These are phyloP conservation scores for Sinopyrophorus schimmeli DNA, from an alignment of 2,888 invertebrate species.

Conservation along the genomic window DNA sequence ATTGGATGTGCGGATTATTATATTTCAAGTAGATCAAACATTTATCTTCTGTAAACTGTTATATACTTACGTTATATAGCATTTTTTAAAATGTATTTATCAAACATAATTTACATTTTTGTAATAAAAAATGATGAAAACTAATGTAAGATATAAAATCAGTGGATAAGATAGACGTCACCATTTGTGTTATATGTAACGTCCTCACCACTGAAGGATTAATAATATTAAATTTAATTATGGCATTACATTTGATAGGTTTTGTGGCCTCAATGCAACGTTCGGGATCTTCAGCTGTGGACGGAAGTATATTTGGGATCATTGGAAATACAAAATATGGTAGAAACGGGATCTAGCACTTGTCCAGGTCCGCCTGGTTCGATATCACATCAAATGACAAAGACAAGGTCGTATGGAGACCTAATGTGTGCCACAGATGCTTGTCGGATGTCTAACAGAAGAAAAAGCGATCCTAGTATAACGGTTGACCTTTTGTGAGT, in stretches of 20 bases:
- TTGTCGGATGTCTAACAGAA: conserved; percentile 61
- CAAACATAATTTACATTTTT: too few species aligned
- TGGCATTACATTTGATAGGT: conserved; percentile 59
- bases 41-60: too few species aligned
- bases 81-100: too few species aligned
- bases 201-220: too few species aligned
- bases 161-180: too few species aligned
- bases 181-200: too few species aligned
- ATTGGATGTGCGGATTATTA: too few species aligned
- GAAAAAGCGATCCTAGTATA: conserved; percentile 85
- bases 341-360: conserved; percentile 45
- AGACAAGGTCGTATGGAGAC: conserved; percentile 86
- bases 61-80: too few species aligned
- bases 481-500: conserved; percentile 71
- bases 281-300: conserved; percentile 84
- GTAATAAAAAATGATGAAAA: too few species aligned
- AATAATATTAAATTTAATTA: neutral
- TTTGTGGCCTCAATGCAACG: conserved; percentile 83
- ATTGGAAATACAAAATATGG: conserved; percentile 46
- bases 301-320: conserved; percentile 78
- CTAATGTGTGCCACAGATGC: conserved; percentile 69
- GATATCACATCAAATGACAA: conserved; percentile 62
- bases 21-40: too few species aligned
- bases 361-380: conserved; percentile 55
- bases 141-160: too few species aligned